These are phyloP conservation scores for Aphodius sticticus DNA, from an alignment of 2,888 invertebrate species.

Conservation along the genomic window DNA sequence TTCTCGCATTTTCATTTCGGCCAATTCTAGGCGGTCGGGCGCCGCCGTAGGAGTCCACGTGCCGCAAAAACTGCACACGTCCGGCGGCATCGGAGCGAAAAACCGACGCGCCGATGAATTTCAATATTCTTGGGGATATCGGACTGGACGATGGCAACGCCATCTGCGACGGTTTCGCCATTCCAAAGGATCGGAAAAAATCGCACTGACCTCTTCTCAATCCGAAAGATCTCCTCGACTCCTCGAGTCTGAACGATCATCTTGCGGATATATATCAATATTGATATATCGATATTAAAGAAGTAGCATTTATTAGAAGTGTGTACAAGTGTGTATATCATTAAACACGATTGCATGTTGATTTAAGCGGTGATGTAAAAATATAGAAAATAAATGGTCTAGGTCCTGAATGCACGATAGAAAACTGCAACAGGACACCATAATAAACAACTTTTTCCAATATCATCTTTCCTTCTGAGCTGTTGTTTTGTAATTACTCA, in stretches of 20 bases:
- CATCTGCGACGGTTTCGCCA: background rate
- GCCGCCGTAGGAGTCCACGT: background rate
- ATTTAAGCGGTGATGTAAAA: too few relatives aligned
- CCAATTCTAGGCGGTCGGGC: background rate
- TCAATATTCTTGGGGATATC: background rate
- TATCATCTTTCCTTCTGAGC: too few relatives aligned
- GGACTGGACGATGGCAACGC: background rate
- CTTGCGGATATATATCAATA: background rate
- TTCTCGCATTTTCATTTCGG: slow-evolving; percentile 25
- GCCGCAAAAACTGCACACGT: background rate
- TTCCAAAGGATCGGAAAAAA: background rate
- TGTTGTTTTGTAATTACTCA: too few relatives aligned
- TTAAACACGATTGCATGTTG: too few relatives aligned
- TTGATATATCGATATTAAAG: background rate
- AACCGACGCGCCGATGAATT: background rate
- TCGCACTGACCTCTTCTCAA: background rate
- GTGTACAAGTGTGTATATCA: too few relatives aligned
- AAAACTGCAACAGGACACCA: too few relatives aligned
- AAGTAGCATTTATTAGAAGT: too few relatives aligned
- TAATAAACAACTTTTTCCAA: too few relatives aligned
- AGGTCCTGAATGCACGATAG: too few relatives aligned
- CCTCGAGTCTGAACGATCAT: background rate
- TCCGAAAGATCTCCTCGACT: background rate
- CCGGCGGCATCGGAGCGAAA: background rate
- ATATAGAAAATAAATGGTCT: too few relatives aligned